Evolutionary conservation across 2,113 vertebrate species (phyloP), one percentile per base, ranked within the genome.

Genomic region (Scytalopus superciliaris): DNA sequence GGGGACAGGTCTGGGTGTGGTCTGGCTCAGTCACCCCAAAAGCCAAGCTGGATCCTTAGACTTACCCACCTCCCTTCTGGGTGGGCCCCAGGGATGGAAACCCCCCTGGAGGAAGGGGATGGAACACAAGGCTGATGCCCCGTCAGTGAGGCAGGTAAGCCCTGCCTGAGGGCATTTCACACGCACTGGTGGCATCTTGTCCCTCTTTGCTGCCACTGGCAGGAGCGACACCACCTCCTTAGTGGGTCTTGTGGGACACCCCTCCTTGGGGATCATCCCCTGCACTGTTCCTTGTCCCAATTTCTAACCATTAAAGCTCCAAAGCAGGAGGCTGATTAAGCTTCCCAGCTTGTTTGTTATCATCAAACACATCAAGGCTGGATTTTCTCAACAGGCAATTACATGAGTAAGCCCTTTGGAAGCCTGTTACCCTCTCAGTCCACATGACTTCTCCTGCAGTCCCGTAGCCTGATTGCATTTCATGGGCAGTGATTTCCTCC

Each of bases 381-480:
- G 80, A 17, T 73, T 90, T 90, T 80, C 91, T 91, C 23, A 5
- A 14, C 64, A 47, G 77, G 79, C 91, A 86, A 49, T 95, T 90
- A 75, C 15, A 13, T 93, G 94, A 92, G 85, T 93, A 84, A 95
- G 93, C 70, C 68, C 55, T 92, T 14, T 40, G 86, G 93, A 84
- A 86, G 74, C 57, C 86, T 42, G 35, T 47, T 81, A 23, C 81
- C 55, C 85, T 93, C 84, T 77, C 86, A 44, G 63, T 16, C 76
- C 8, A 3, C 80, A 42, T 55, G 91, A 69, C 63, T 93, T 64
- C 90, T 90, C 28, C 84, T 8, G 7, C 68, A 86, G 91, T 64
- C 89, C 83, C 16, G 1, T 4, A n/a, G 52, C 66, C 67, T 52
- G 67, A 68, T 33, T 39, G 49, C 6, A 0, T 67, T 84, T 47